Percentiles rank a stretch among this genome's conserved stretches.
Evolutionary conservation across 2,888 invertebrate genomes (phyloP).

Genomic region (Mellilla xanthometata): DNA sequence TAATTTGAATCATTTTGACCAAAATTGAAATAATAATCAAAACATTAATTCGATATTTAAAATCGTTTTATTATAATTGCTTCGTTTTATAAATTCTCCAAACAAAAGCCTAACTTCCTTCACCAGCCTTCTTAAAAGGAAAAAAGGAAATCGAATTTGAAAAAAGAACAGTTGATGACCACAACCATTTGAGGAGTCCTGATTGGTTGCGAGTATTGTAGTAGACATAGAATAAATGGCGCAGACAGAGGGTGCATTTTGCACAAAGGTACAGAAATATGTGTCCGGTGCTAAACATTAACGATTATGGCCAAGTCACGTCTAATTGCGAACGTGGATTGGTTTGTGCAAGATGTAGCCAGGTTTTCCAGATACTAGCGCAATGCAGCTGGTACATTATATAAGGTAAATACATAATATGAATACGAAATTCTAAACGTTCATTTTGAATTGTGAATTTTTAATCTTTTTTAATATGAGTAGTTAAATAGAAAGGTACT

Average conservation of each 20-base stretch:
- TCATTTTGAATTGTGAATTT: too few species aligned
- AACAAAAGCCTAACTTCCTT: neutral
- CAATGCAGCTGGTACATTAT: too few species aligned
- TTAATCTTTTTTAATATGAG: too few species aligned
- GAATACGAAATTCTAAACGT: too few species aligned
- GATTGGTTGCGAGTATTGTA: constrained; percentile 40
- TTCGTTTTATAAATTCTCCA: too few species aligned
- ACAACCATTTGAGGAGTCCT: constrained; percentile 38
- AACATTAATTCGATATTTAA: too few species aligned
- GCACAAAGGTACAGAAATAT: constrained; percentile 79
- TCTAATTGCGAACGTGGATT: constrained; percentile 73
- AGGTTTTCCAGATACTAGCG: neutral
- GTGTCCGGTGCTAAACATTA: constrained; percentile 80
- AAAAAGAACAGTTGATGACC: constrained; percentile 35
- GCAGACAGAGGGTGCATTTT: constrained; percentile 68
- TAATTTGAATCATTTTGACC: too few species aligned
- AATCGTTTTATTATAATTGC: too few species aligned
- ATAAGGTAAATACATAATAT: too few species aligned
- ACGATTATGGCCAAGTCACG: constrained; percentile 80
- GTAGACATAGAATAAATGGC: constrained; percentile 30
- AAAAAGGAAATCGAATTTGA: constrained; percentile 22
- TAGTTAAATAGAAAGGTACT: too few species aligned
- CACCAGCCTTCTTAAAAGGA: neutral
- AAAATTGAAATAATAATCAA: too few species aligned
- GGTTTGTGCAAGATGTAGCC: constrained; percentile 41